These are phyloP conservation scores for Arbacia lixula DNA, from an alignment of 53 echinoderm and acorn worm species.

Conservation along the genomic window DNA sequence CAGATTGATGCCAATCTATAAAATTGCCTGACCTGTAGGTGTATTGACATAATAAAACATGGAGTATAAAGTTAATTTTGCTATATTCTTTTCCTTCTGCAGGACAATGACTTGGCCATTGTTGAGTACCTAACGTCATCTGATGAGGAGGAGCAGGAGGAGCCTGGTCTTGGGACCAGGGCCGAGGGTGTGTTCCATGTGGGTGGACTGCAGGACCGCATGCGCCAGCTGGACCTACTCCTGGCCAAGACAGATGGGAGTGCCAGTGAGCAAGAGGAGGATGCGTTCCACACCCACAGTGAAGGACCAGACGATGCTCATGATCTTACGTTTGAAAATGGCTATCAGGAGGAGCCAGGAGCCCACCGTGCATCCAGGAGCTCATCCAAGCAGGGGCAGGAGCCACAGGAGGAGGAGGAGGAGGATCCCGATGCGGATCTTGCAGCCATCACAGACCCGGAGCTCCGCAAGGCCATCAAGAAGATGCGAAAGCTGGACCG, in stretches of 20 bases:
- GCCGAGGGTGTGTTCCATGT: background rate
- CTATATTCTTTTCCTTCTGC: background rate
- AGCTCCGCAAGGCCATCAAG: constrained; percentile 80
- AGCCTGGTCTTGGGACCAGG: background rate
- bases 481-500: constrained; percentile 97
- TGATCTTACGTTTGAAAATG: background rate
- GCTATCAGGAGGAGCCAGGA: constrained; percentile 46
- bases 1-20: too few relatives aligned
- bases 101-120: constrained; percentile 85
- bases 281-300: background rate
- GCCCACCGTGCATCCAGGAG: background rate
- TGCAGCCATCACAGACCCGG: constrained; percentile 36
- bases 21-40: too few relatives aligned
- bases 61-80: background rate
- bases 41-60: too few relatives aligned
- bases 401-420: constrained; percentile 50
- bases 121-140: constrained; percentile 68
- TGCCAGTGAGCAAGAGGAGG: background rate
- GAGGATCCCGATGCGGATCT: constrained; percentile 58
- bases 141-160: constrained; percentile 62
- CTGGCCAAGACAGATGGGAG: constrained; percentile 22
- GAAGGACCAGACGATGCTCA: background rate
- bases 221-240: constrained; percentile 16
- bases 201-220: background rate
- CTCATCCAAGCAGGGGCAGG: constrained; percentile 56